These are phyloP conservation scores for Pseudomyrmex gracilis DNA, from an alignment of 1,140 invertebrate genomes.

Conservation along the genomic window DNA sequence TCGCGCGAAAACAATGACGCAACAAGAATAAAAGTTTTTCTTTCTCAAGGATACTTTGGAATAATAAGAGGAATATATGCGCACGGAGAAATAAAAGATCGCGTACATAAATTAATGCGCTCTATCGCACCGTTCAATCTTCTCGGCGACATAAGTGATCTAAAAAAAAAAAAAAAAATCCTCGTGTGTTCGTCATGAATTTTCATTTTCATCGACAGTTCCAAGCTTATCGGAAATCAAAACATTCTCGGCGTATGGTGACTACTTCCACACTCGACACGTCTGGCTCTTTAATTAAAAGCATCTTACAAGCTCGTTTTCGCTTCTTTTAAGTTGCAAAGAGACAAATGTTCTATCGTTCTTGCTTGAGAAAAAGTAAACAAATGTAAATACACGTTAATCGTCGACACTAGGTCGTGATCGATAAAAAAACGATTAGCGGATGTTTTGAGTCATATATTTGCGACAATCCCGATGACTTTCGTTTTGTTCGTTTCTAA, in stretches of 20 bases:
- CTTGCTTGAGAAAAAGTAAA: background rate
- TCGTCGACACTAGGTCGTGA: background rate
- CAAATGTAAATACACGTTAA: background rate
- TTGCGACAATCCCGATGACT: background rate
- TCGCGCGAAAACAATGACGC: too few relatives aligned
- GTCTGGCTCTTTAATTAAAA: background rate
- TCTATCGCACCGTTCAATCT: too few relatives aligned
- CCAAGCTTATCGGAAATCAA: background rate
- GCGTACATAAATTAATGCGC: too few relatives aligned
- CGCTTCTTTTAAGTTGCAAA: background rate
- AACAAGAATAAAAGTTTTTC: too few relatives aligned
- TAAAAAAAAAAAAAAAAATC: conserved; percentile 2
- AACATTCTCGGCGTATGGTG: background rate
- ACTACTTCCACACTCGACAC: background rate
- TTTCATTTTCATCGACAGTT: background rate
- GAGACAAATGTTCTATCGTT: background rate
- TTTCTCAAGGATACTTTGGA: too few relatives aligned
- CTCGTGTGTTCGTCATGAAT: background rate
- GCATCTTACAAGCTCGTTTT: background rate
- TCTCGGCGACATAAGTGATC: too few relatives aligned
- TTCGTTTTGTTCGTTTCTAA: background rate
- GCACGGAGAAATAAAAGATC: too few relatives aligned
- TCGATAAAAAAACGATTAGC: conserved; percentile 47
- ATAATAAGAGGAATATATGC: too few relatives aligned
- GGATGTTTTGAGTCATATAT: background rate